Conservation (phyloP, 2,888 invertebrate genomes). For the Caradrina kadenii region DNA sequence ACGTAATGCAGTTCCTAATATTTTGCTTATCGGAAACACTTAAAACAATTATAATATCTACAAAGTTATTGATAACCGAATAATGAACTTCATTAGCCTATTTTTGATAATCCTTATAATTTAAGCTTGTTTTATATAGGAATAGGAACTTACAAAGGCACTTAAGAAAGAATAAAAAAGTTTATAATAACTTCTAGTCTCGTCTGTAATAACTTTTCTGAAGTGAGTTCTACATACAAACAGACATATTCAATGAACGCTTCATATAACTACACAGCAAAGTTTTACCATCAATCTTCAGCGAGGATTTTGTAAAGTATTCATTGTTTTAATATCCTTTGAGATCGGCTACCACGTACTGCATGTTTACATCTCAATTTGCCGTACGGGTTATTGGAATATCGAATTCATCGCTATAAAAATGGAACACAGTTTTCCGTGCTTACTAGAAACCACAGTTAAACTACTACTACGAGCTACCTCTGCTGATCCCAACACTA, state of each 20-base stretch:
- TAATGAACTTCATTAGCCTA: too few relatives aligned
- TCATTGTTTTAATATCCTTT: constrained; percentile 64
- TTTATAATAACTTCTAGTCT: constrained; percentile 11
- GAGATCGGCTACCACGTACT: constrained; percentile 48
- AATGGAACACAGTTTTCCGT: neutral
- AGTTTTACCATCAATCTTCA: constrained; percentile 61
- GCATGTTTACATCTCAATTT: constrained; percentile 39
- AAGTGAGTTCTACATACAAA: constrained; percentile 18
- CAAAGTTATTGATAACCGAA: neutral
- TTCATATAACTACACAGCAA: constrained; percentile 33
- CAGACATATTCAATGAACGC: constrained; percentile 10
- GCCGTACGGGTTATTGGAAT: constrained; percentile 18
- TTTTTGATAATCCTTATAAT: too few relatives aligned
- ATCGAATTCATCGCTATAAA: constrained; percentile 5
- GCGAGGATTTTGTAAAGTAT: constrained; percentile 53
- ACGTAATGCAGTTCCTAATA: too few relatives aligned
- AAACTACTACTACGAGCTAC: neutral
- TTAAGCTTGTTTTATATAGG: too few relatives aligned
- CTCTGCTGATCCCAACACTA: neutral
- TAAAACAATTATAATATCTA: neutral
- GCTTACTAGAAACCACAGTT: neutral
- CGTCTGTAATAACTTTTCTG: too few relatives aligned
- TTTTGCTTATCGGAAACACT: too few relatives aligned
- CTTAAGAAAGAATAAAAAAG: neutral
- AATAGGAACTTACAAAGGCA: neutral